phyloP scores from a whole-genome alignment of 2,113 vertebrate genomes.

The Tupaia chinensis region DNA sequence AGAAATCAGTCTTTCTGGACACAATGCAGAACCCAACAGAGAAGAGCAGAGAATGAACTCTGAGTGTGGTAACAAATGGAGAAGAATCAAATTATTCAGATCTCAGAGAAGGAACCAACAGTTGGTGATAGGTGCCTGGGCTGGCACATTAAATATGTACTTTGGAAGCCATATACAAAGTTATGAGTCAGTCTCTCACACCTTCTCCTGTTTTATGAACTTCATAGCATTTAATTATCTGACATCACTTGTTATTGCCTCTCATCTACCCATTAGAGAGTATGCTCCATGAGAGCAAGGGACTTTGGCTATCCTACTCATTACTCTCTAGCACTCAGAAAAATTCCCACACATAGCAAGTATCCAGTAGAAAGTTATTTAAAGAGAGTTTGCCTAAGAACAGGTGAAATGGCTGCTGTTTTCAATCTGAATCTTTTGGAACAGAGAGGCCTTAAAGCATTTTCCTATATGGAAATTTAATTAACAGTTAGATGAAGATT shows the following conservation, averaged over 20 bases:
- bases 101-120: background rate
- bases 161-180: background rate
- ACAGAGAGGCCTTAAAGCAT: background rate
- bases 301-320: background rate
- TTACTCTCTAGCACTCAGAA: background rate
- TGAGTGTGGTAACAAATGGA: background rate
- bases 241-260: background rate
- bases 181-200: background rate
- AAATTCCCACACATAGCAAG: background rate
- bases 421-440: background rate
- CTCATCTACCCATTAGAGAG: background rate
- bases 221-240: background rate
- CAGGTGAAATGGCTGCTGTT: background rate
- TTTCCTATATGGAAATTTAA: slow-evolving; percentile 14
- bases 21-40: background rate
- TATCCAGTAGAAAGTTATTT: background rate
- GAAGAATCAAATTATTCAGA: background rate
- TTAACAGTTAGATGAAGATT: background rate
- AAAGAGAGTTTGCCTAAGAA: background rate
- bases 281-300: background rate
- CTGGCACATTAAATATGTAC: background rate
- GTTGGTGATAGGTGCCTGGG: background rate
- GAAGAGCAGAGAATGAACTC: background rate
- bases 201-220: background rate
- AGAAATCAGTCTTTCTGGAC: background rate